Base-by-base conservation (phyloP, 2,888 invertebrate genomes). In the Capitulum mitella region DNA sequence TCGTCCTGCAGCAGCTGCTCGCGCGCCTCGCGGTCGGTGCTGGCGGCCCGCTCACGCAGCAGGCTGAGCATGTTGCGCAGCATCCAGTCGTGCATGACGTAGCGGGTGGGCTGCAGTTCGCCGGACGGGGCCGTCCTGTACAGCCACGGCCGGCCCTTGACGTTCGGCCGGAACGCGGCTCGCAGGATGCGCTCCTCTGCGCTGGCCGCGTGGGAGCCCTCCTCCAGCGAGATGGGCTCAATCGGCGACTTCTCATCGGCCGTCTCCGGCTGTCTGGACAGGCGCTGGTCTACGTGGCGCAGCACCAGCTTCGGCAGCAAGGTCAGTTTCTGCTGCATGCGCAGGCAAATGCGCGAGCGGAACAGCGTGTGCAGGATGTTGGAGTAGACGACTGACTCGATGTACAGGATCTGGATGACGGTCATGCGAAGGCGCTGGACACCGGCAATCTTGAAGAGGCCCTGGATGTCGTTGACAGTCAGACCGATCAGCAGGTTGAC, bases 401-500 rank as follows among this genome's bases (percentile, higher is more conserved):
- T 78, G 46, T 64, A 64, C 5, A 64, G 54, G 26, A 78, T 61
- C 22, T 64, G 70, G n/a, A 78, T 54, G 43, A 78, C 78, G 3
- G 80, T 75, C 77, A 37, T 89, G 0, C 86, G 87, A 26, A 89
- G 82, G 80, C 89, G 85, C 79, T 87, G 85, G 26, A 89, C 88
- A 80, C 89, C 88, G 0, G 89, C 89, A 64, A 89, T 85, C 0
- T 88, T 84, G 85, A 89, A 89, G 80, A 89, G 85, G 81, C 87
- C 87, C 78, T 87, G 88, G 3, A 89, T 89, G 81, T 89, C 89
- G 80, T 88, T 89, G 1, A 89, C 89, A 16, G 89, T 89, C 14
- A 89, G 87, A 83, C 89, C 89, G 0, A 89, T 88, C 83, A 89
- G 85, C 76, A 89, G 84, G 82, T 89, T 89, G 89, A 89, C 89